phyloP scores from a whole-genome alignment of 2,797 vertebrate species.

The Cynopterus sphinx region DNA sequence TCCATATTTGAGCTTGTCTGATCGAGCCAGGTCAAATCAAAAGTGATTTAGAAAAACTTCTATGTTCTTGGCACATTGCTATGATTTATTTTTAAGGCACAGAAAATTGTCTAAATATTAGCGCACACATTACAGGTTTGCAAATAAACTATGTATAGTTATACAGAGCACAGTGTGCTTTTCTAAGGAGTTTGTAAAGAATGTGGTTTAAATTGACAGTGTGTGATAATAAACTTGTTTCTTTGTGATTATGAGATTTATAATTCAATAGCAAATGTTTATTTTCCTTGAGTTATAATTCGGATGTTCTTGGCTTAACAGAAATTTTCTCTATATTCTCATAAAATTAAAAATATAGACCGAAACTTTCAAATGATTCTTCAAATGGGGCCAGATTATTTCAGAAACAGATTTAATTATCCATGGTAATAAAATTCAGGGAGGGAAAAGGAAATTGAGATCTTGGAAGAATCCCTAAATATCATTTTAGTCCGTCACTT shows the following conservation, averaged over 20 bases:
- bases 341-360: conserved; percentile 11
- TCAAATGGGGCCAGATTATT: conserved; percentile 42
- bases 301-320: conserved; percentile 41
- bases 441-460: neutral
- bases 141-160: conserved; percentile 16
- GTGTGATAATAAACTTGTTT: conserved; percentile 52
- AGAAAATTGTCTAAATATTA: conserved; percentile 57
- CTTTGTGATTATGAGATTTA: conserved; percentile 44
- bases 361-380: conserved; percentile 43
- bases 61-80: conserved; percentile 44
- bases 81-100: conserved; percentile 52
- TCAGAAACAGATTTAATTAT: conserved; percentile 53
- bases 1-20: conserved; percentile 28
- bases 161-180: neutral
- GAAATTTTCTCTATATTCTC: conserved; percentile 43
- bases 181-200: conserved; percentile 56
- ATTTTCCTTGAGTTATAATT: conserved; percentile 55
- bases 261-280: conserved; percentile 58
- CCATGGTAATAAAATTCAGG: conserved; percentile 6
- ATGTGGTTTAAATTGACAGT: conserved; percentile 52
- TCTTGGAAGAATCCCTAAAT: conserved; percentile 22
- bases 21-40: conserved; percentile 45
- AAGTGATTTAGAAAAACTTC: conserved; percentile 37
- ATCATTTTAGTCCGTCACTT: neutral
- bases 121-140: conserved; percentile 1